Base-by-base conservation (phyloP, 2,113 vertebrate genomes). In the Salminus brasiliensis region DNA sequence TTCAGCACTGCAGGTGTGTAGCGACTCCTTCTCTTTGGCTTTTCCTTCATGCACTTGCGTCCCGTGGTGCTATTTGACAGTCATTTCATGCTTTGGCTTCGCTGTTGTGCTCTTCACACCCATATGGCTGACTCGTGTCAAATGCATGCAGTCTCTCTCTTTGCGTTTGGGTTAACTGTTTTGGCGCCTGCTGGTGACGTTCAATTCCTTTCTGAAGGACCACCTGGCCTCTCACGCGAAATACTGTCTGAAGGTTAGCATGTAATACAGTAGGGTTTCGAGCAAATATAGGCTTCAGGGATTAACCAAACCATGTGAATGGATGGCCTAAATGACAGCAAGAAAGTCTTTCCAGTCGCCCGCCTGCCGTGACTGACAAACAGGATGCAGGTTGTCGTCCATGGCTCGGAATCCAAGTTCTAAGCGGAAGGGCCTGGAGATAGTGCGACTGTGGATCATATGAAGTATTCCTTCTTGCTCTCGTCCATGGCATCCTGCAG, bases 401-500 rank as follows among this genome's bases (percentile, higher is more conserved):
- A 70, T 30, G 25, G 32, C 13, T 62, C 49, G 1, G 10, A 15
- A 47, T 32, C 15, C 41, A 16, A 41, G 53, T 15, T 63, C 10
- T 74, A 55, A 55, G 25, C 11, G 21, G 18, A 36, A 12, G 8
- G 60, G 60, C 32, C 4, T n/a, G 16, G 16, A 8, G 25, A n/a
- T n/a, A 10, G 23, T 5, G 9, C 3, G 5, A 12, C 23, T 23
- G 41, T 23, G 2, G 27, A 62, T 96, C 92, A 97, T 85, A 97
- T 97, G 83, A 97, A 97, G 88, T 96, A 97, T 74, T 97, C 96
- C 83, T 95, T 96, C 81, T 91, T 94, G 90, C 90, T 94, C 49
- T 91, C 92, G 81, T 95, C 94, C 76, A 94, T 83, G 1, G 91
- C 82, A 0, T 95, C 95, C 74, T 94, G 93, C 76, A 96, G 88